A percentile compares a stretch with the other conserved stretches of the same genome.
Conservation (phyloP, 2,888 invertebrate genomes). For the Notocelia uddmanniana region DNA sequence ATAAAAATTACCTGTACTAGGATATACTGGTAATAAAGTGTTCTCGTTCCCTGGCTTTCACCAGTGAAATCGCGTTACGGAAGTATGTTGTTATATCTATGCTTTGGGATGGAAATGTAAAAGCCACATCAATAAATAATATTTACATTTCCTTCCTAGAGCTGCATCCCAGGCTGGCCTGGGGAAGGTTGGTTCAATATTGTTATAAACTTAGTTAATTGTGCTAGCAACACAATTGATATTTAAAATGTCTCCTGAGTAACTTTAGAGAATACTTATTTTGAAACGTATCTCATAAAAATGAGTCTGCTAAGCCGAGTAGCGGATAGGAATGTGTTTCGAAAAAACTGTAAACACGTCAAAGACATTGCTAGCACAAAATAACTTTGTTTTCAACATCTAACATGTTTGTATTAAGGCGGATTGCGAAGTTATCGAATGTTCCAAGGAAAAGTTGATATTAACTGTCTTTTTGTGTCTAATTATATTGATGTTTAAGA, state of each 20-base stretch:
- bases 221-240: slow-evolving; percentile 1
- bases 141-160: background rate
- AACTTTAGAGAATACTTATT: background rate
- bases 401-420: slow-evolving; percentile 7
- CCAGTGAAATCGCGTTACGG: background rate
- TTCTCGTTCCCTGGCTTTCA: background rate
- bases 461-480: slow-evolving; percentile 45
- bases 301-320: too few species aligned
- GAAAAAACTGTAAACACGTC: too few species aligned
- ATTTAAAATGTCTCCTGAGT: background rate
- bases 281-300: background rate
- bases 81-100: background rate
- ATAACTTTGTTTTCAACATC: background rate
- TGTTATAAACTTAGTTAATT: slow-evolving; percentile 13
- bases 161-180: slow-evolving; percentile 24
- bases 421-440: slow-evolving; percentile 23
- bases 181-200: background rate
- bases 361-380: background rate
- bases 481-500: slow-evolving; percentile 41
- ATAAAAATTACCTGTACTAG: background rate
- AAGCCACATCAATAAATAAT: background rate
- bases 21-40: background rate
- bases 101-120: background rate
- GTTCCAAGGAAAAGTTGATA: slow-evolving; percentile 40
- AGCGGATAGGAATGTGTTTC: too few species aligned